phyloP scores from a whole-genome alignment of 2,888 invertebrate genomes.

The Meiosimyza decipiens region DNA sequence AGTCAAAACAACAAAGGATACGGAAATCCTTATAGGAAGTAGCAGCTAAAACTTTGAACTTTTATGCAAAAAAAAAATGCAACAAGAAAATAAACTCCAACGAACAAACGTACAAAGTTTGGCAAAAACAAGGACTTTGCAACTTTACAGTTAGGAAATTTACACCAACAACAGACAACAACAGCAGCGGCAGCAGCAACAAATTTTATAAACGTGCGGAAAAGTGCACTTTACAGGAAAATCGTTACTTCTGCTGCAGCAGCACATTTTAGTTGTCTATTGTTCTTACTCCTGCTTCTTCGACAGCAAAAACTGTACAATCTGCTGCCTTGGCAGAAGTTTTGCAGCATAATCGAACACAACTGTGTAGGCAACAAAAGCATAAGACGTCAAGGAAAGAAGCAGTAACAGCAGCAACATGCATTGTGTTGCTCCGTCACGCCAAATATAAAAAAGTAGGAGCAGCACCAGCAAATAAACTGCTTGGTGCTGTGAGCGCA shows the following conservation, averaged over 20 bases:
- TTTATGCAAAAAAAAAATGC: conserved; percentile 17
- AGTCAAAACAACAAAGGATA: conserved; percentile 19
- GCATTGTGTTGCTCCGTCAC: conserved; percentile 35
- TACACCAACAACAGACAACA: conserved; percentile 38
- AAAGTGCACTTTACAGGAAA: conserved; percentile 29
- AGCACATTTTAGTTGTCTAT: background rate
- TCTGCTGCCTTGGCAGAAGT: conserved; percentile 37
- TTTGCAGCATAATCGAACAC: conserved; percentile 34
- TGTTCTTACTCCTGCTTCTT: conserved; percentile 1
- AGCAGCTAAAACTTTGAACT: conserved; percentile 32
- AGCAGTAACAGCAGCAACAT: conserved; percentile 34
- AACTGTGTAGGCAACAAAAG: conserved; percentile 32
- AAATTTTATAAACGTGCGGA: conserved; percentile 35
- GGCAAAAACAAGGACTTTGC: conserved; percentile 27
- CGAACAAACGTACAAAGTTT: conserved; percentile 8
- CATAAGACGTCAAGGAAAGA: conserved; percentile 24
- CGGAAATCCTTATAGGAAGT: conserved; percentile 30
- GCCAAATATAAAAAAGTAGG: conserved; percentile 14
- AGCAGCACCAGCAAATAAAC: conserved; percentile 33
- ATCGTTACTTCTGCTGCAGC: background rate
- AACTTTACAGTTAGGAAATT: conserved; percentile 39
- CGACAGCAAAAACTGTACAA: conserved; percentile 27
- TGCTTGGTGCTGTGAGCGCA: conserved; percentile 34
- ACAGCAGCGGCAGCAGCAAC: conserved; percentile 16
- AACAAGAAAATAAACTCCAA: background rate